Conservation (phyloP, 2,113 vertebrate genomes). For the Hemiprocne comata region DNA sequence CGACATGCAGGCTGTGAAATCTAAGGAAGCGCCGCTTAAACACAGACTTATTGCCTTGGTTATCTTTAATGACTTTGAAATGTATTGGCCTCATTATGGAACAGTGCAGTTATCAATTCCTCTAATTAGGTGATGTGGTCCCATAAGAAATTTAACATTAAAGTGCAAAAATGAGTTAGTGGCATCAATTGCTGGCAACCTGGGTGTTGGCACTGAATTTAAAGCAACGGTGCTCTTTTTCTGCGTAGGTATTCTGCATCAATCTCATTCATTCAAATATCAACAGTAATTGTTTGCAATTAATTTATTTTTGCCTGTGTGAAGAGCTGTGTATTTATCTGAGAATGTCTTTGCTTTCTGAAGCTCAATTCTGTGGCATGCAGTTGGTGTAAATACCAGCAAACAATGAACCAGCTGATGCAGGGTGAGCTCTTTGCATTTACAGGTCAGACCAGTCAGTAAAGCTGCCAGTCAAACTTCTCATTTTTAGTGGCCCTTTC, state of each 20-base stretch:
- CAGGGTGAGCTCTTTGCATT: background rate
- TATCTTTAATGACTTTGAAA: constrained; percentile 99
- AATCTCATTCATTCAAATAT: background rate
- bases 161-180: constrained; percentile 85
- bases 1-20: constrained; percentile 85
- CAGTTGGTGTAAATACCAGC: background rate
- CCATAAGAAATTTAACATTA: constrained; percentile 94
- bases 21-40: constrained; percentile 89
- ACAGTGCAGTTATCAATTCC: constrained; percentile 96
- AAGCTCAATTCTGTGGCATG: background rate
- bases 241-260: background rate
- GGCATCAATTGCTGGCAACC: constrained; percentile 70
- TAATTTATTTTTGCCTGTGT: background rate
- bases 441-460: background rate
- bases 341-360: background rate
- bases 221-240: constrained; percentile 44
- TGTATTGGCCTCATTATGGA: constrained; percentile 98
- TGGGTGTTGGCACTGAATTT: constrained; percentile 52
- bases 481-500: background rate
- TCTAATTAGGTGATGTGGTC: constrained; percentile 94
- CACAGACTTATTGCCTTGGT: constrained; percentile 95
- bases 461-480: background rate
- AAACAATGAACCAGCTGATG: background rate
- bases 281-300: background rate
- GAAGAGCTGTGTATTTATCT: background rate